These are phyloP conservation scores for Bryconaethiops microstoma DNA, from an alignment of 2,797 vertebrate genomes.

Conservation along the genomic window DNA sequence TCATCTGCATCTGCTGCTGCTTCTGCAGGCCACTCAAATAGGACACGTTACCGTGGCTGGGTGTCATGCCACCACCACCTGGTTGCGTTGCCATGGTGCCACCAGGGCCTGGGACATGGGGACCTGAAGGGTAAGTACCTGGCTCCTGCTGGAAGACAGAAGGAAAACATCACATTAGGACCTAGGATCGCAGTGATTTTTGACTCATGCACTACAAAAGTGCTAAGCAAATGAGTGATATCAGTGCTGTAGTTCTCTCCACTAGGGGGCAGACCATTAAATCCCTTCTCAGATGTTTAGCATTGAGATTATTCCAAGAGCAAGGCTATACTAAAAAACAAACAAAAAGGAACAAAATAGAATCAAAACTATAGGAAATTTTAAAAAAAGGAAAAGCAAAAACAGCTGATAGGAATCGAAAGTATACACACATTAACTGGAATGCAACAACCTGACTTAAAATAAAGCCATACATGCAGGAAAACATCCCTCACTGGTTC, in stretches of 20 bases:
- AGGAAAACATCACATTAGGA: neutral
- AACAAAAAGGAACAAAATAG: no score
- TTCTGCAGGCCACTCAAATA: constrained; percentile 83
- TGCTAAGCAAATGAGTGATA: no score
- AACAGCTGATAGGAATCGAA: neutral
- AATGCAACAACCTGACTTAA: neutral
- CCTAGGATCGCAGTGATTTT: neutral
- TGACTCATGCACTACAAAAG: neutral
- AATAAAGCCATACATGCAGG: no score
- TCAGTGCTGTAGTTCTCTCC: neutral
- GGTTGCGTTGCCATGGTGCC: constrained; percentile 78
- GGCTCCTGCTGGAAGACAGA: constrained; percentile 81
- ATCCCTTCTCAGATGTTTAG: no score
- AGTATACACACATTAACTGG: neutral
- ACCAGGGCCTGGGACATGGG: constrained; percentile 78
- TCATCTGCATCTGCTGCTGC: constrained; percentile 83
- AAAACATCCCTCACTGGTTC: no score
- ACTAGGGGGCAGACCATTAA: constrained; percentile 31
- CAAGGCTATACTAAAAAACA: no score
- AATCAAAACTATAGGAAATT: no score
- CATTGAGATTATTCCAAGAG: no score
- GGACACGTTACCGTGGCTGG: constrained; percentile 77
- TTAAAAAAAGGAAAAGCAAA: neutral
- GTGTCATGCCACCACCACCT: constrained; percentile 72
- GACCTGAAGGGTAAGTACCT: constrained; percentile 74